A percentile compares a stretch with the other conserved stretches of the same genome.
These are phyloP conservation scores for Clepsis dumicolana DNA, from an alignment of 2,888 invertebrate species.

Conservation along the genomic window DNA sequence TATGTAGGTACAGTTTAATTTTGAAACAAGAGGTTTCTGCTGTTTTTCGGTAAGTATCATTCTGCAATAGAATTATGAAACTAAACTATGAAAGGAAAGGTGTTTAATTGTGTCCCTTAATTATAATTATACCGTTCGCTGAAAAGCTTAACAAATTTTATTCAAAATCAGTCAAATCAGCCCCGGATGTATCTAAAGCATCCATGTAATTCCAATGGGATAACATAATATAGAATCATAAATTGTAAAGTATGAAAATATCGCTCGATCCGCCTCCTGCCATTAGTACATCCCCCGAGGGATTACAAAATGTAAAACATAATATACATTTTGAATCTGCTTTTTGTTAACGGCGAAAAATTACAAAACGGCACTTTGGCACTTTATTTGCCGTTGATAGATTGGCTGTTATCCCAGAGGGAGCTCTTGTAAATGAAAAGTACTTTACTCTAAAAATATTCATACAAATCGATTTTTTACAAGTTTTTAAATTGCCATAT, in stretches of 20 bases:
- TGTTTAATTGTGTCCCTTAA: no score
- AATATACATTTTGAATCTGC: neutral
- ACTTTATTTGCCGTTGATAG: constrained; percentile 10
- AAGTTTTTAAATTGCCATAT: no score
- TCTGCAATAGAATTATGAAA: no score
- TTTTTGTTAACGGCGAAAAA: constrained; percentile 13
- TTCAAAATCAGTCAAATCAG: constrained; percentile 13
- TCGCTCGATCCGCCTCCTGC: neutral
- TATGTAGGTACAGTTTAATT: no score
- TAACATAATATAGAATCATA: constrained; percentile 13
- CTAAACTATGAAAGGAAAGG: no score
- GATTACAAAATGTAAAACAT: constrained; percentile 19
- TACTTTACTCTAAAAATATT: neutral
- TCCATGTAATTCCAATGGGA: neutral
- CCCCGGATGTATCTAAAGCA: neutral
- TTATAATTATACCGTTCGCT: no score
- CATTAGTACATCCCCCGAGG: constrained; percentile 13
- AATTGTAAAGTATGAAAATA: constrained; percentile 17
- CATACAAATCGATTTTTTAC: no score
- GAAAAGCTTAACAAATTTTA: neutral
- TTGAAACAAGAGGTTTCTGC: no score
- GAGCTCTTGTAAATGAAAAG: neutral
- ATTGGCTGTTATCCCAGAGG: constrained; percentile 2
- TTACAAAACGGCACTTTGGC: constrained; percentile 2
- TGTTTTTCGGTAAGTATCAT: no score